A percentile compares a stretch with the other conserved stretches of the same genome.
Conservation (phyloP, 2,888 invertebrate species). For the Diplolepis rosae region DNA sequence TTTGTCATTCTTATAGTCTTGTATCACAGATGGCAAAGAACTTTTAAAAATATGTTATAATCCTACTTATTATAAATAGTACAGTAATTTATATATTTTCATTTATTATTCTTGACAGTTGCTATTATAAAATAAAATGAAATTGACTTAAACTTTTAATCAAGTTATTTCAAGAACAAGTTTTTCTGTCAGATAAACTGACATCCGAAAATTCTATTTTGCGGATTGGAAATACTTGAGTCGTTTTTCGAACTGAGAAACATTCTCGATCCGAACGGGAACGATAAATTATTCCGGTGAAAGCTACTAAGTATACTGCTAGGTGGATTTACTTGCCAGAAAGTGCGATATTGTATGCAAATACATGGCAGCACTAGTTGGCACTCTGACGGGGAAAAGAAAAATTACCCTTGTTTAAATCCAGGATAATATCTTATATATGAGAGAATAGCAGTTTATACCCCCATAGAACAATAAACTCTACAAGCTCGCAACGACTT, state of each 20-base stretch:
- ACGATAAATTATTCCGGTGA: constrained; percentile 16
- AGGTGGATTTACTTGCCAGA: constrained; percentile 9
- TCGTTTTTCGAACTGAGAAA: background rate
- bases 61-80: too few species aligned
- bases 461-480: constrained; percentile 5
- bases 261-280: background rate
- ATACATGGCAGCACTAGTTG: constrained; percentile 19
- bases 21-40: background rate
- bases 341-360: constrained; percentile 22
- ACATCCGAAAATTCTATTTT: background rate
- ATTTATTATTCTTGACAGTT: background rate
- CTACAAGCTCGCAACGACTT: background rate
- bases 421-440: constrained; percentile 5
- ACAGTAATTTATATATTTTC: background rate
- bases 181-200: background rate
- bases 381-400: constrained; percentile 8
- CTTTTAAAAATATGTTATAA: too few species aligned
- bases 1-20: constrained; percentile 1
- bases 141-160: background rate
- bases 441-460: background rate
- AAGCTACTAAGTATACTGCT: background rate
- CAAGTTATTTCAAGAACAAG: too few species aligned
- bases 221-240: background rate
- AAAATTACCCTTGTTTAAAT: constrained; percentile 31
- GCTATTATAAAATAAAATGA: background rate